A percentile compares a stretch with the other conserved stretches of the same genome.
Evolutionary conservation across 2,113 vertebrate genomes (phyloP).

Genomic region (Sapayoa aenigma): DNA sequence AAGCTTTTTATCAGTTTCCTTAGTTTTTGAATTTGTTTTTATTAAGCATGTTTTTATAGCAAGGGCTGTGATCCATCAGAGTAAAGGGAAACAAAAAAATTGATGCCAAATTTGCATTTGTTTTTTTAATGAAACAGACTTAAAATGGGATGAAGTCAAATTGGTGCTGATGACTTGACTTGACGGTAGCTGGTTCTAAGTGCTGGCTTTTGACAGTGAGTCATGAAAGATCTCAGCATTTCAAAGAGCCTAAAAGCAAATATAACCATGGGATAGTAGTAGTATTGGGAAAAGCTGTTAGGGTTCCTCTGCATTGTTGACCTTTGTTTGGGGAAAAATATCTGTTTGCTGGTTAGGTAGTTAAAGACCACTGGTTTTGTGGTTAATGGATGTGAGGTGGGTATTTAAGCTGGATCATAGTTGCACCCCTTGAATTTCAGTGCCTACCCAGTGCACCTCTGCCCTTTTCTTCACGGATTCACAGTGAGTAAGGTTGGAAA

Average conservation of each 20-base stretch:
- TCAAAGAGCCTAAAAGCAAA: not conserved
- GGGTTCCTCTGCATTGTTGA: not conserved
- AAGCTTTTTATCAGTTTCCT: slow-evolving; percentile 37
- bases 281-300: not conserved
- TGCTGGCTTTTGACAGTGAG: not conserved
- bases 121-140: not conserved
- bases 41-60: slow-evolving; percentile 20
- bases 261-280: not conserved
- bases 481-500: not conserved
- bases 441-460: not conserved
- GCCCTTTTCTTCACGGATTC: not conserved
- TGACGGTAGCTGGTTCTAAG: not conserved
- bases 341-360: not conserved
- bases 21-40: slow-evolving; percentile 31
- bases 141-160: not conserved
- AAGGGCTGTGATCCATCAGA: not conserved
- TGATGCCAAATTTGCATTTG: not conserved
- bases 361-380: not conserved
- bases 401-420: not conserved
- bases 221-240: not conserved
- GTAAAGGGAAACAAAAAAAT: not conserved
- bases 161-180: not conserved
- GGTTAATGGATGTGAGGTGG: not conserved
- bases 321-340: not conserved
- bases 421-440: not conserved